Conservation (phyloP, 2,888 invertebrate species). For the Trachelus tabidus region DNA sequence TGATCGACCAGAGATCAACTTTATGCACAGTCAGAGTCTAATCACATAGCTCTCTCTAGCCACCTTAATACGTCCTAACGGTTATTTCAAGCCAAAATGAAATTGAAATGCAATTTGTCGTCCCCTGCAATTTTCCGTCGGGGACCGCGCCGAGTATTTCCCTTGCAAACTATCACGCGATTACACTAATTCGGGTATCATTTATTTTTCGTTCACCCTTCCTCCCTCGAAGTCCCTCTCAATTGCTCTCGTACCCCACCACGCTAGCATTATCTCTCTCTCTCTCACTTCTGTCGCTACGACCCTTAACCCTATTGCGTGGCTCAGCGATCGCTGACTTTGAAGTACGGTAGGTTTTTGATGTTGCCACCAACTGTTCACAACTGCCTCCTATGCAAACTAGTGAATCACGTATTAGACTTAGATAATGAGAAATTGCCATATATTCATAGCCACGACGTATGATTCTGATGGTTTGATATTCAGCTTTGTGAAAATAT, state of each 20-base stretch:
- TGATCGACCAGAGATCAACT: not conserved
- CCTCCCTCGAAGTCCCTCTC: constrained; percentile 16
- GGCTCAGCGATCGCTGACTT: constrained; percentile 41
- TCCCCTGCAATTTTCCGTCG: constrained; percentile 52
- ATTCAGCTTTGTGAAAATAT: not conserved
- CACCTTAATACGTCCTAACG: constrained; percentile 24
- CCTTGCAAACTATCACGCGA: constrained; percentile 62
- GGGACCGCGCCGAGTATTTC: constrained; percentile 48
- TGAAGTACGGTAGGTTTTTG: constrained; percentile 64
- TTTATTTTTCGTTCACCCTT: constrained; percentile 64
- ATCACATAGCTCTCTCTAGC: not conserved
- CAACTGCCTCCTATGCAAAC: constrained; percentile 54
- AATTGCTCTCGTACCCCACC: constrained; percentile 34
- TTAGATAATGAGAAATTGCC: not conserved
- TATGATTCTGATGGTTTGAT: not conserved
- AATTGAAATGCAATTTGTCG: constrained; percentile 64
- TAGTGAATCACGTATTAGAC: constrained; percentile 60
- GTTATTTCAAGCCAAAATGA: constrained; percentile 58
- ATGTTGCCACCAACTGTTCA: constrained; percentile 65
- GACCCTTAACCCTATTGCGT: constrained; percentile 27
- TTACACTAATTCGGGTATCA: constrained; percentile 65
- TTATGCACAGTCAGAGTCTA: not conserved
- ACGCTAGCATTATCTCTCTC: constrained; percentile 15
- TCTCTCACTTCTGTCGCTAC: constrained; percentile 34
- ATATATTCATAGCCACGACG: not conserved